Percentiles rank a stretch among this genome's conserved stretches.
These are phyloP conservation scores for Catagonus wagneri DNA, from an alignment of 2,113 vertebrate species.

Conservation along the genomic window DNA sequence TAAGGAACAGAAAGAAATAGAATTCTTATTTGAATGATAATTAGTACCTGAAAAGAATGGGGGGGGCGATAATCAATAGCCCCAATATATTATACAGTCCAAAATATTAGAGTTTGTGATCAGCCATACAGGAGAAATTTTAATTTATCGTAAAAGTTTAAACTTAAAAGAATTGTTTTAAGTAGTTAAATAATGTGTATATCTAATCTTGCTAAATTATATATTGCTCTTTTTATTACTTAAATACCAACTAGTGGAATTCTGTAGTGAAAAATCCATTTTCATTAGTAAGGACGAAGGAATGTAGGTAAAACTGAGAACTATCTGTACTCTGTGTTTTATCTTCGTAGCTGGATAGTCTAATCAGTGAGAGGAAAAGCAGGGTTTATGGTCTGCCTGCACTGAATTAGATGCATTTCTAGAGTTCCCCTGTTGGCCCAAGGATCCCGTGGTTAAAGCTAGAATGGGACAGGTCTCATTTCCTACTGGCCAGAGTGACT, in stretches of 20 bases:
- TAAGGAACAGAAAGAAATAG: slow-evolving; percentile 18
- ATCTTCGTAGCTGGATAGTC: background rate
- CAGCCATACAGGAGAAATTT: slow-evolving; percentile 14
- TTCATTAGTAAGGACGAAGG: background rate
- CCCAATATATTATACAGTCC: background rate
- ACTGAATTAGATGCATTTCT: background rate
- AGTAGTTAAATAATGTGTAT: slow-evolving; percentile 28
- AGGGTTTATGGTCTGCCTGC: background rate
- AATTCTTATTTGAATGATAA: slow-evolving; percentile 21
- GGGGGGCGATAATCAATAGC: background rate
- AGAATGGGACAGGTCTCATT: background rate
- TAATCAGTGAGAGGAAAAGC: background rate
- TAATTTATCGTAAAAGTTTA: slow-evolving; percentile 48
- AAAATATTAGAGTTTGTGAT: background rate
- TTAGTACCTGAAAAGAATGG: background rate
- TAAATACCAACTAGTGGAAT: background rate
- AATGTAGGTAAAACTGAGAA: background rate
- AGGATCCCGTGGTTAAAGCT: background rate
- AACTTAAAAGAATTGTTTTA: slow-evolving; percentile 23
- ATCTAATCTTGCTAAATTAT: slow-evolving; percentile 52
- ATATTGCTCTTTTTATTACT: slow-evolving; percentile 19
- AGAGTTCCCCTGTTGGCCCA: background rate
- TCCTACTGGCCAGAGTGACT: background rate
- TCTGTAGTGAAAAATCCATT: background rate
- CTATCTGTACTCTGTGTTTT: background rate